Base-by-base conservation (phyloP, 2,888 invertebrate species). In the Phyto melanocephala region DNA sequence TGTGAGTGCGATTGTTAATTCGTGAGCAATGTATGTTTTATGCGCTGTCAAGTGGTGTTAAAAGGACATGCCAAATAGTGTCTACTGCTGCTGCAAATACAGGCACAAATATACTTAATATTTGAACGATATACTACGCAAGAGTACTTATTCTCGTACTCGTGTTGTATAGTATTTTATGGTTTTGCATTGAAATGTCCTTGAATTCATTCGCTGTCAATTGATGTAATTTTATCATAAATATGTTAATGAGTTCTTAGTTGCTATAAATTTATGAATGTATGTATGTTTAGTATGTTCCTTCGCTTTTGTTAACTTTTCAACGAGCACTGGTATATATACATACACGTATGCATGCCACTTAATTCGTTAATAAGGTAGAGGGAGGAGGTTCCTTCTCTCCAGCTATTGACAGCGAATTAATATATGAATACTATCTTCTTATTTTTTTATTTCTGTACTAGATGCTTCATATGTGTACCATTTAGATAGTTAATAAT, bases 191-290 rank as follows among this genome's bases (percentile, higher is more conserved):
- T 79, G 45, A 65, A 54, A 78, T 82, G 82, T 82, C 82, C 82
- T 82, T 82, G 79, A 82, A 82, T 79, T 71, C 60, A 79, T 62
- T 68, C 75, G 50, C 62, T 79, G 79, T 76, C 82, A 79, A 28
- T 79, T 82, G 82, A 71, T 56, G 79, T 82, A 71, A 79, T 82
- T 75, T 70, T 71, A 71, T 82, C 75, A 79, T 82, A 79, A 79
- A 82, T 82, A 79, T 79, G 82, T 65, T 82, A 82, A 82, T 82
- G 74, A 82, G 78, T 42, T 71, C 70, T 42, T 82, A 60, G 71
- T 52, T 68, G 71, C 11, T 52, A 60, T 52, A 62, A 60, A 60
- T 42, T 40, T 28, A 56, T 56, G 40, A 45, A 10, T 74, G 11
- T 70, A 24, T 17, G 47, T 40, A 20, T 56, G 54, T 24, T 13